Percentiles rank a stretch among this genome's conserved stretches.
phyloP scores from a whole-genome alignment of 2,113 vertebrate genomes.

The Cryptotis parvus region DNA sequence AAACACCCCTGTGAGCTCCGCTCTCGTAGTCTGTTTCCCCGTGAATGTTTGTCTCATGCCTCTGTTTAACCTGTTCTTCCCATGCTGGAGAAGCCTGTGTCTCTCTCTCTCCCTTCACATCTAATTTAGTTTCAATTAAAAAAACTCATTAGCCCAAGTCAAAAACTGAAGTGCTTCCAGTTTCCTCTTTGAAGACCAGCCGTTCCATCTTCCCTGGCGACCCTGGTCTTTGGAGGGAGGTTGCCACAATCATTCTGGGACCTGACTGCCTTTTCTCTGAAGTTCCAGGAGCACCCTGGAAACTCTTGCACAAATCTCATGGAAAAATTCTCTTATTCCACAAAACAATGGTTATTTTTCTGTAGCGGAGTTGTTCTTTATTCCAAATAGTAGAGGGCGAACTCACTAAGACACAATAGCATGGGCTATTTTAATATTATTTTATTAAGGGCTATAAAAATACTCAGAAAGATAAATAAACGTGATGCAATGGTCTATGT shows the following conservation, averaged over 20 bases:
- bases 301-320: slow-evolving; percentile 77
- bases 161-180: background rate
- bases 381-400: slow-evolving; percentile 67
- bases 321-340: slow-evolving; percentile 83
- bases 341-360: slow-evolving; percentile 86
- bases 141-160: background rate
- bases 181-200: background rate
- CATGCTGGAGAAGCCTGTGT: too few species aligned
- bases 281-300: slow-evolving; percentile 54
- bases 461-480: slow-evolving; percentile 88
- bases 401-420: slow-evolving; percentile 85
- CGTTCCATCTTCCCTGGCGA: background rate
- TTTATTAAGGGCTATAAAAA: slow-evolving; percentile 88
- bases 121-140: too few species aligned
- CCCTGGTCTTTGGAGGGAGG: background rate
- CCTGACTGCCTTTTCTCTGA: slow-evolving; percentile 53
- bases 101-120: too few species aligned
- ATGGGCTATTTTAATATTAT: slow-evolving; percentile 88
- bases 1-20: too few species aligned
- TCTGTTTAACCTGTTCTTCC: too few species aligned
- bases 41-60: too few species aligned
- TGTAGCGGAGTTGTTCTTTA: slow-evolving; percentile 79
- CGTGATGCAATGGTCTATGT: slow-evolving; percentile 84
- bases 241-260: slow-evolving; percentile 16
- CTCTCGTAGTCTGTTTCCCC: too few species aligned